Conservation (phyloP, 1,140 invertebrate genomes). For the Procambarus clarkii region DNA sequence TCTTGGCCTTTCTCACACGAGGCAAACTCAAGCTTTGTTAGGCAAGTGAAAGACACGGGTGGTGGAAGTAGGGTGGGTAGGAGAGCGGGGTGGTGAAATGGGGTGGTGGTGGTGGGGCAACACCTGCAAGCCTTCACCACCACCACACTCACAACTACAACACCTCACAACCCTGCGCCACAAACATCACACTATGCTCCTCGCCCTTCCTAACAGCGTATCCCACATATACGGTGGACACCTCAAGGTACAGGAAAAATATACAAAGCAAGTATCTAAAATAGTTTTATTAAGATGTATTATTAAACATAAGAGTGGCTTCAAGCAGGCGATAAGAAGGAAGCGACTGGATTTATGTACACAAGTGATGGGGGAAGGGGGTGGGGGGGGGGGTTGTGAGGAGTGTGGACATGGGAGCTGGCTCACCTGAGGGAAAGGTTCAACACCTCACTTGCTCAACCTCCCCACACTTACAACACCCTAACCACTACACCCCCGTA, state of each 20-base stretch:
- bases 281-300: conserved; percentile 30
- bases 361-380: background rate
- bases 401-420: no score
- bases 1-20: background rate
- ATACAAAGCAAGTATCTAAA: conserved; percentile 25
- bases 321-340: conserved; percentile 23
- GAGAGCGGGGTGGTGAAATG: background rate
- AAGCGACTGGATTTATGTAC: conserved; percentile 26
- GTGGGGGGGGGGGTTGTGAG: background rate
- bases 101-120: background rate
- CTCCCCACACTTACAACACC: no score
- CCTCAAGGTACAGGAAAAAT: background rate
- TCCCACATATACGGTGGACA: background rate
- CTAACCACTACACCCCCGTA: no score
- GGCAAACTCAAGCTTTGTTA: background rate
- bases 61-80: background rate
- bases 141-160: background rate
- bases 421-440: background rate
- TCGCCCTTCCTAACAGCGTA: no score
- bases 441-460: no score
- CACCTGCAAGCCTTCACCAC: background rate
- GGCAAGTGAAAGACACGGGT: background rate
- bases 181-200: background rate
- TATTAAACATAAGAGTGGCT: conserved; percentile 12
- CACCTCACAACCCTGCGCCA: background rate